phyloP scores from a whole-genome alignment of 1,140 invertebrate species.

The Papilio machaon region DNA sequence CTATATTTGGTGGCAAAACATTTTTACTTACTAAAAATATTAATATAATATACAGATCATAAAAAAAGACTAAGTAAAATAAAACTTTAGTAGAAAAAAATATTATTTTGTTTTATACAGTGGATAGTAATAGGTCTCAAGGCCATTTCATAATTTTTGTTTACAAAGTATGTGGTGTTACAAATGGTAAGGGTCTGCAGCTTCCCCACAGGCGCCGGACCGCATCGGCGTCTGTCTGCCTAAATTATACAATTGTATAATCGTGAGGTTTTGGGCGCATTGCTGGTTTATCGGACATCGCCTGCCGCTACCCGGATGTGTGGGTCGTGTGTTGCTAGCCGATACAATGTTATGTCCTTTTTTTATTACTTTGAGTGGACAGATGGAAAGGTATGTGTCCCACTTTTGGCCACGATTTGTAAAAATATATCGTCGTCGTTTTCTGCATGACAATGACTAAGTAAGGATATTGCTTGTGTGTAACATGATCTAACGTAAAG shows the following conservation, averaged over 20 bases:
- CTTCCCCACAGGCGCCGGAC: conserved; percentile 43
- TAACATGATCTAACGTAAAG: background rate
- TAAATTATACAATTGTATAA: conserved; percentile 70
- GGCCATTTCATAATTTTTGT: background rate
- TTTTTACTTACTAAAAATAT: too few species aligned
- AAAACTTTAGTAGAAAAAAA: too few species aligned
- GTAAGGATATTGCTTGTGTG: background rate
- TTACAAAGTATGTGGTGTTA: background rate
- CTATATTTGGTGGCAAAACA: too few species aligned
- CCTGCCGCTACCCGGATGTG: conserved; percentile 31
- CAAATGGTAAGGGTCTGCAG: conserved; percentile 35
- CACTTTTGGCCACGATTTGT: conserved; percentile 14
- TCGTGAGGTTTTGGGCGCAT: conserved; percentile 56
- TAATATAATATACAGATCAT: too few species aligned
- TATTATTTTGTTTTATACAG: background rate
- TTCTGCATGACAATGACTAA: background rate
- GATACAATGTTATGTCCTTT: conserved; percentile 17
- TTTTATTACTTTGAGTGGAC: background rate
- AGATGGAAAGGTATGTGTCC: background rate
- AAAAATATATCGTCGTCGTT: background rate
- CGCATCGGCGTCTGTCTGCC: conserved; percentile 45
- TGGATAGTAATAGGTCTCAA: background rate
- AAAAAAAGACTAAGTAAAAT: too few species aligned
- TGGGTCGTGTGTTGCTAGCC: conserved; percentile 7
- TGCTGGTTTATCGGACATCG: conserved; percentile 51